Conservation (phyloP, 2,113 vertebrate species). For the Mionectes macconnelli region DNA sequence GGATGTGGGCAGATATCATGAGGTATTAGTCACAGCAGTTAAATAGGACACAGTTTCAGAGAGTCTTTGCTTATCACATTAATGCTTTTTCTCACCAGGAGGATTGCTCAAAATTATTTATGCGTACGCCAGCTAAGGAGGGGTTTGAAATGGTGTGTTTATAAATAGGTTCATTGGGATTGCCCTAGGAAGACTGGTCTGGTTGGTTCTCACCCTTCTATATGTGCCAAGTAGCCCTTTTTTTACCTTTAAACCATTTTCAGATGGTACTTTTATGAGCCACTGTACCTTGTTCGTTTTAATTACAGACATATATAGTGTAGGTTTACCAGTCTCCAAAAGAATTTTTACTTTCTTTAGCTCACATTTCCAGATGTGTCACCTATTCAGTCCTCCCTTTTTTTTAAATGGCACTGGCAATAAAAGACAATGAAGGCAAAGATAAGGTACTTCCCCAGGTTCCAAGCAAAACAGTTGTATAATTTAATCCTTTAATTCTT, state of each 20-base stretch:
- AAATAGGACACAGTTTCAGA: not conserved
- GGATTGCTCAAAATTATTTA: not conserved
- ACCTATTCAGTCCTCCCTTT: not conserved
- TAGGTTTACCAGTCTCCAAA: conserved; percentile 38
- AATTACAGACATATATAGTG: not conserved
- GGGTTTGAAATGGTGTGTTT: not conserved
- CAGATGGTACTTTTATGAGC: conserved; percentile 31
- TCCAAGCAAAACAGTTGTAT: not conserved
- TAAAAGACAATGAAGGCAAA: conserved; percentile 34
- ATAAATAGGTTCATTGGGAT: not conserved
- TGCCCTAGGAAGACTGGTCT: not conserved
- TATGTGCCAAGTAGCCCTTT: not conserved
- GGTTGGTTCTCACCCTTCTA: not conserved
- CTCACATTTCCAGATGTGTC: conserved; percentile 54
- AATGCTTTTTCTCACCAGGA: not conserved
- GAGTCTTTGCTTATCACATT: not conserved
- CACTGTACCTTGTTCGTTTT: not conserved
- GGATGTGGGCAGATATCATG: not conserved
- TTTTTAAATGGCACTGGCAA: not conserved
- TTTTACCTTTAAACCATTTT: conserved; percentile 32
- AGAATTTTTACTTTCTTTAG: conserved; percentile 51
- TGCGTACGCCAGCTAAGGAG: not conserved
- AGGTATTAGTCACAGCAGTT: not conserved
- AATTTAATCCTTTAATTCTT: not conserved
- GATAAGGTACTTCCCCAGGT: not conserved